Conservation (phyloP, 2,888 invertebrate genomes). For the Lissonota sp. region DNA sequence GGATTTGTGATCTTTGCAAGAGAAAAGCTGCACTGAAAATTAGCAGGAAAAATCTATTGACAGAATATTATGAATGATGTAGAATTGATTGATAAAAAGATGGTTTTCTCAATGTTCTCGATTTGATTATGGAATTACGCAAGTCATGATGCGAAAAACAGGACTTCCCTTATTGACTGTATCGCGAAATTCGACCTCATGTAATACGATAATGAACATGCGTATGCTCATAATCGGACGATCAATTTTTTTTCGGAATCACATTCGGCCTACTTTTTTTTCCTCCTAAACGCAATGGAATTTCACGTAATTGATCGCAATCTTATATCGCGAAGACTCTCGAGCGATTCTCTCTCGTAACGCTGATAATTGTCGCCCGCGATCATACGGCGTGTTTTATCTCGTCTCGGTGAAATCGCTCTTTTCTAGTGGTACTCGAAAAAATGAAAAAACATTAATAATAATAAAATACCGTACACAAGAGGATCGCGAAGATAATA, state of each 20-base stretch:
- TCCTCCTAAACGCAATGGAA: slow-evolving; percentile 16
- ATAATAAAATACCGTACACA: not conserved
- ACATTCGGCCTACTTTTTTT: slow-evolving; percentile 51
- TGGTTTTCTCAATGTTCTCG: too few species aligned
- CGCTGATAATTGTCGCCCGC: slow-evolving; percentile 17
- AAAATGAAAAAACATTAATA: slow-evolving; percentile 2
- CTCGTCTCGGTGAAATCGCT: slow-evolving; percentile 7
- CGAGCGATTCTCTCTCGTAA: slow-evolving; percentile 17
- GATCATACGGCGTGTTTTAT: slow-evolving; percentile 23
- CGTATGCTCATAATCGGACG: slow-evolving; percentile 13
- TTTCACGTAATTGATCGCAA: slow-evolving; percentile 55
- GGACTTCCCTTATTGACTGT: not conserved
- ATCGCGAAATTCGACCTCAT: slow-evolving; percentile 5
- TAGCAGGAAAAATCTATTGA: too few species aligned
- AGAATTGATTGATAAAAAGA: too few species aligned
- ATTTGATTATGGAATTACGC: not conserved
- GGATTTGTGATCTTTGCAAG: too few species aligned
- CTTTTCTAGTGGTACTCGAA: slow-evolving; percentile 4
- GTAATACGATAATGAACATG: too few species aligned
- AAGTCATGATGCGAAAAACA: not conserved
- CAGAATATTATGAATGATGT: too few species aligned
- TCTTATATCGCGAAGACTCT: slow-evolving; percentile 16
- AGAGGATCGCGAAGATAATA: not conserved
- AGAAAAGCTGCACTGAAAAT: too few species aligned
- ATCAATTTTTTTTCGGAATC: slow-evolving; percentile 41